Evolutionary conservation across 1,140 invertebrate genomes (phyloP).

Genomic region (Aphis gossypii): DNA sequence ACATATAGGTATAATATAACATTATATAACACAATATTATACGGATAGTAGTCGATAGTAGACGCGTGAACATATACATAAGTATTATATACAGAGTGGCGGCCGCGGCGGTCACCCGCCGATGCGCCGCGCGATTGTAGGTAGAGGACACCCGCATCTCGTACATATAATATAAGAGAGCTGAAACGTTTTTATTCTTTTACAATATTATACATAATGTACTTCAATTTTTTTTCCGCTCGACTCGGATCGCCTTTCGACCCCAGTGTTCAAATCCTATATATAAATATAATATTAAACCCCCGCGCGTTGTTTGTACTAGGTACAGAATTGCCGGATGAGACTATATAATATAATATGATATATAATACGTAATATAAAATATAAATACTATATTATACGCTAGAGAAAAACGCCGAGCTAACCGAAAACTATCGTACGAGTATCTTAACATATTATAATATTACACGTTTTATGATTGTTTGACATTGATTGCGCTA

Average conservation of each 20-base stretch:
- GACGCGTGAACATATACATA: background rate
- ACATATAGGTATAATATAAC: background rate
- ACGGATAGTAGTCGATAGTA: background rate
- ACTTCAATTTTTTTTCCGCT: background rate
- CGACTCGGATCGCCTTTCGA: background rate
- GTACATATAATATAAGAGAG: background rate
- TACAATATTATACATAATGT: background rate
- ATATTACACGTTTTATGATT: background rate
- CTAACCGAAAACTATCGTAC: background rate
- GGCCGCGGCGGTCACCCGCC: background rate
- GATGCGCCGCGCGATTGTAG: background rate
- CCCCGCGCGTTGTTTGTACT: background rate
- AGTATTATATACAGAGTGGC: background rate
- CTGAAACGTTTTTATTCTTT: background rate
- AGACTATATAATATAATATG: background rate
- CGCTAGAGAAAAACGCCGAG: background rate
- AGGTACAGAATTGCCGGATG: background rate
- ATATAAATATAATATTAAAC: background rate
- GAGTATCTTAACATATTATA: background rate
- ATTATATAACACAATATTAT: constrained; percentile 6
- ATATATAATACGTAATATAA: too few species aligned
- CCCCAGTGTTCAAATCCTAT: background rate
- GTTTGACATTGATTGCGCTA: constrained; percentile 8
- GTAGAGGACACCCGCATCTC: background rate
- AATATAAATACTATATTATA: too few species aligned